phyloP scores from a whole-genome alignment of 2,113 vertebrate genomes.

The Cheirogaleus medius region DNA sequence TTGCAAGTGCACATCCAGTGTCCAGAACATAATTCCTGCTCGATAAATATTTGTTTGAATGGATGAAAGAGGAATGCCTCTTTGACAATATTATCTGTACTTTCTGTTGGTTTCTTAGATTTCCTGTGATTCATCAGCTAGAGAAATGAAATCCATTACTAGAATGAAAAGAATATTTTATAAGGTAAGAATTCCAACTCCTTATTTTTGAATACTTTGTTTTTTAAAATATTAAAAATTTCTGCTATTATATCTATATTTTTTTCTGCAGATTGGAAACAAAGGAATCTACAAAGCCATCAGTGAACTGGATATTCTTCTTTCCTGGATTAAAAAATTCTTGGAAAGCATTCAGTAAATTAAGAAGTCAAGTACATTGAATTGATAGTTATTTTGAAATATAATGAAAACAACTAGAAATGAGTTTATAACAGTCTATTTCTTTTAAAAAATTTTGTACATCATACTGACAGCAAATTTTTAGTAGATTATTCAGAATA shows the following conservation, averaged over 20 bases:
- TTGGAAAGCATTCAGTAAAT: slow-evolving; percentile 68
- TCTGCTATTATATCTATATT: background rate
- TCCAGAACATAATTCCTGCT: background rate
- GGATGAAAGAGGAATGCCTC: background rate
- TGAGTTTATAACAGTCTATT: fast-evolving
- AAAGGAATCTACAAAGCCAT: slow-evolving; percentile 83
- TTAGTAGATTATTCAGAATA: background rate
- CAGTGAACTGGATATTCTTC: slow-evolving; percentile 84
- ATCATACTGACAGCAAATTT: background rate
- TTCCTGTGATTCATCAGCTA: slow-evolving; percentile 75
- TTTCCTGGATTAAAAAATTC: slow-evolving; percentile 83
- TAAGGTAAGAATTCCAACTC: slow-evolving; percentile 76
- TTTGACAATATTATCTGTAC: background rate
- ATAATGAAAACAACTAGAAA: background rate
- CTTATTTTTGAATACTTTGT: background rate
- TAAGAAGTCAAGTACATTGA: background rate
- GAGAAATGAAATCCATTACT: slow-evolving; percentile 78
- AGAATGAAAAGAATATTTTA: slow-evolving; percentile 76
- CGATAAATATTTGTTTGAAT: background rate
- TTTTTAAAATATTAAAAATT: background rate
- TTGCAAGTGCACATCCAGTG: background rate
- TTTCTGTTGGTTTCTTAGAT: slow-evolving; percentile 72
- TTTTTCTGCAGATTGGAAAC: slow-evolving; percentile 79
- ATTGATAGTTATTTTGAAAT: slow-evolving; percentile 41
- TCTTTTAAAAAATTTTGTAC: background rate